phyloP scores from a whole-genome alignment of 2,888 invertebrate species.

The Dusona sp. region DNA sequence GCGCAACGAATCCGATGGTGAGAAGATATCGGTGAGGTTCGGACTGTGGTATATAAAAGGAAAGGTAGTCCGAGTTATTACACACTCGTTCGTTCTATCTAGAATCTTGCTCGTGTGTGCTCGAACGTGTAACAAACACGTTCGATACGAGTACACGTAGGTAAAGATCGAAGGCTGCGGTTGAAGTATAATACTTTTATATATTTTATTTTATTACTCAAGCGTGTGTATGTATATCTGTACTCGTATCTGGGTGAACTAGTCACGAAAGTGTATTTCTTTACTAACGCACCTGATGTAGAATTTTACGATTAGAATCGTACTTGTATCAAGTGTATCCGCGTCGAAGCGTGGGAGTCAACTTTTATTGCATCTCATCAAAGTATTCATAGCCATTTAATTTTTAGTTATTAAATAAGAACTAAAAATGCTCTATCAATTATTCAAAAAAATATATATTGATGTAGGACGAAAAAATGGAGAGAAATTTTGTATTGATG shows the following conservation, averaged over 20 bases:
- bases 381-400: background rate
- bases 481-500: background rate
- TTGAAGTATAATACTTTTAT: constrained; percentile 47
- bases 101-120: constrained; percentile 2
- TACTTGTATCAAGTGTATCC: constrained; percentile 27
- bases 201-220: constrained; percentile 54
- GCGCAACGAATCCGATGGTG: constrained; percentile 61
- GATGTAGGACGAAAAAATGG: background rate
- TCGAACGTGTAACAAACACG: constrained; percentile 26
- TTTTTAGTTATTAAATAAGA: background rate
- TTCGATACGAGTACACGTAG: constrained; percentile 27
- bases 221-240: constrained; percentile 30
- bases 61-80: constrained; percentile 58
- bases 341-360: constrained; percentile 37
- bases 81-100: constrained; percentile 31
- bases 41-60: constrained; percentile 41
- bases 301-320: constrained; percentile 60
- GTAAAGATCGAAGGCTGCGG: constrained; percentile 41
- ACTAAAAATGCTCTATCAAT: background rate
- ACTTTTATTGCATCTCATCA: background rate
- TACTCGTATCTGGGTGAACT: constrained; percentile 56
- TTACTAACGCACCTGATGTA: constrained; percentile 63
- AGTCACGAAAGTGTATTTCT: constrained; percentile 61
- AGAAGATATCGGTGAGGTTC: constrained; percentile 60
- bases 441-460: background rate